Conservation (phyloP, 2,797 vertebrate species). For the Enoplosus armatus region DNA sequence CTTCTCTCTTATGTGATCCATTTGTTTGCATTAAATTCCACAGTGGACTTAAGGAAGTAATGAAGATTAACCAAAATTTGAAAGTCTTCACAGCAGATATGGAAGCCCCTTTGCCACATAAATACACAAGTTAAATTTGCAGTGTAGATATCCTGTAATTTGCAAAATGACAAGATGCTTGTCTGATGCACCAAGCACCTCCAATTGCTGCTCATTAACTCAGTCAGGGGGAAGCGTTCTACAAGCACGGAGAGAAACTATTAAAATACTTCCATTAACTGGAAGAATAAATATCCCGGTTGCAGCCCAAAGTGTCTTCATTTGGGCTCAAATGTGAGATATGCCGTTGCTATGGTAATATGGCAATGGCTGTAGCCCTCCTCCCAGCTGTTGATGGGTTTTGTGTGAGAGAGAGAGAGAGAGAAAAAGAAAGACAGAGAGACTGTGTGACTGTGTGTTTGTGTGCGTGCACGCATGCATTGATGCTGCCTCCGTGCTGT, state of each 20-base stretch:
- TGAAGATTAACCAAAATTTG: constrained; percentile 49
- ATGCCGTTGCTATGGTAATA: constrained; percentile 97
- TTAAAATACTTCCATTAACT: constrained; percentile 84
- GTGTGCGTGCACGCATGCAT: constrained; percentile 88
- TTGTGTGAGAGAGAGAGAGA: constrained; percentile 68
- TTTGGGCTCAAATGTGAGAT: constrained; percentile 95
- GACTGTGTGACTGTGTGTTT: constrained; percentile 72
- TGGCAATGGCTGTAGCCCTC: constrained; percentile 92
- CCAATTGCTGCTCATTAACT: constrained; percentile 80
- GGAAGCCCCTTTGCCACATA: constrained; percentile 47
- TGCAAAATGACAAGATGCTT: constrained; percentile 71
- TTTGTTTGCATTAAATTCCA: constrained; percentile 46
- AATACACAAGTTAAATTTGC: constrained; percentile 63
- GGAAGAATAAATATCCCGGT: constrained; percentile 83
- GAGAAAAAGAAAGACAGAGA: constrained; percentile 57
- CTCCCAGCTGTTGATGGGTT: constrained; percentile 98
- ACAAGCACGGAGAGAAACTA: constrained; percentile 69
- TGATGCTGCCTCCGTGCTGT: constrained; percentile 99
- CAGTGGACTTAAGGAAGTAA: constrained; percentile 40
- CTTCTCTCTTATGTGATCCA: constrained; percentile 33
- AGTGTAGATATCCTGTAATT: constrained; percentile 74
- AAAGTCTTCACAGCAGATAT: constrained; percentile 48
- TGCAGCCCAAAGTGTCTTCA: constrained; percentile 91
- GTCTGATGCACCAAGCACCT: constrained; percentile 70
- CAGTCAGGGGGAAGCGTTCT: constrained; percentile 75